phyloP scores from a whole-genome alignment of 2,888 invertebrate genomes.

The Psylliodes chrysocephalus region DNA sequence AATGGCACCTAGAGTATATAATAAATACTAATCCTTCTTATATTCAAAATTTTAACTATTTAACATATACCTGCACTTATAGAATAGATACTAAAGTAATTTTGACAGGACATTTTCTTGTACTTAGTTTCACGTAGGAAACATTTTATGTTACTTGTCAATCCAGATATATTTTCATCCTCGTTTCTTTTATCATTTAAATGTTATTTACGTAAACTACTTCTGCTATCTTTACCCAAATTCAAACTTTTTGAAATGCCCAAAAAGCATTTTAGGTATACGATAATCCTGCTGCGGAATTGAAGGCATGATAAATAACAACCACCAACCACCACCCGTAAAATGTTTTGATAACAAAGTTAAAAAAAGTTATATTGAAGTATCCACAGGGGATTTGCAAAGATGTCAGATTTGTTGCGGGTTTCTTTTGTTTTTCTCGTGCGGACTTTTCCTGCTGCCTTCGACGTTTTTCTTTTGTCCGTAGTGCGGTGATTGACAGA shows the following conservation, averaged over 20 bases:
- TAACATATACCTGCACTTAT: too few relatives aligned
- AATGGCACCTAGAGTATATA: too few relatives aligned
- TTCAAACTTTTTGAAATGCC: background rate
- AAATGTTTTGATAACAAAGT: slow-evolving; percentile 10
- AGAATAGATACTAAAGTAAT: too few relatives aligned
- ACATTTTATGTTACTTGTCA: too few relatives aligned
- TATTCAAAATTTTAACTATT: too few relatives aligned
- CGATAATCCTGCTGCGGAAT: background rate
- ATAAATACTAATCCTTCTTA: too few relatives aligned
- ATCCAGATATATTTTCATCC: too few relatives aligned
- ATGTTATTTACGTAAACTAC: too few relatives aligned
- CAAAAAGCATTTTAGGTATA: background rate
- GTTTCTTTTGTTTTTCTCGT: slow-evolving; percentile 10
- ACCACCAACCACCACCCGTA: background rate
- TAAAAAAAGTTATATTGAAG: slow-evolving; percentile 19
- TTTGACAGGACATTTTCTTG: too few relatives aligned
- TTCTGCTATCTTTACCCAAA: too few relatives aligned
- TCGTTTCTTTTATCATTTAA: too few relatives aligned
- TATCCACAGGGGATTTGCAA: slow-evolving; percentile 7
- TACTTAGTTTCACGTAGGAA: too few relatives aligned
- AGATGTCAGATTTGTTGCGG: slow-evolving; percentile 20
- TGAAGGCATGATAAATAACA: background rate
- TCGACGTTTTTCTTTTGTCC: slow-evolving; percentile 24
- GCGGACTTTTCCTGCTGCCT: slow-evolving; percentile 19
- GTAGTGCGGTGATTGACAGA: slow-evolving; percentile 14